phyloP scores from a whole-genome alignment of 2,888 invertebrate species.

The Hyposoter dolosus region DNA sequence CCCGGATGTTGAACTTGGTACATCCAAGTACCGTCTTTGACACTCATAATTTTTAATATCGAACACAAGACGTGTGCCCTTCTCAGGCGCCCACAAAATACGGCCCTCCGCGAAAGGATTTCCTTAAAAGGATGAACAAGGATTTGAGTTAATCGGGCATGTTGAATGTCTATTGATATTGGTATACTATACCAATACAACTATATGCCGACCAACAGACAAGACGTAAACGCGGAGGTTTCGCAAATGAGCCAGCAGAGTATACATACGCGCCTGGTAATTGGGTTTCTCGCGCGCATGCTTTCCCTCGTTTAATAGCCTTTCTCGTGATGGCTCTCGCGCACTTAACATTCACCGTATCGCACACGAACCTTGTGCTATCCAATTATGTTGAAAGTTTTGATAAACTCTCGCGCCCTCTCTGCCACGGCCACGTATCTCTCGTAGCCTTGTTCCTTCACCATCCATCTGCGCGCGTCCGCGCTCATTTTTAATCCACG shows the following conservation, averaged over 20 bases:
- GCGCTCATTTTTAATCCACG: neutral
- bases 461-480: neutral
- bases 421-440: neutral
- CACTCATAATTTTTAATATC: no score
- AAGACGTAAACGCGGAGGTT: neutral
- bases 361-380: conserved; percentile 22
- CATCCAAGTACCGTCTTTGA: no score
- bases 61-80: no score
- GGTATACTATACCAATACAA: no score
- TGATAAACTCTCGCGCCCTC: conserved; percentile 20
- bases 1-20: no score
- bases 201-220: no score
- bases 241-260: neutral
- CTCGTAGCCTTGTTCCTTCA: neutral
- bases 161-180: neutral
- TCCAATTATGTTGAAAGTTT: conserved; percentile 61
- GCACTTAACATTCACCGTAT: conserved; percentile 8
- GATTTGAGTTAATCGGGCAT: neutral
- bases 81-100: no score
- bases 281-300: neutral
- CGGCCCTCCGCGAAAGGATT: no score
- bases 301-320: conserved; percentile 38
- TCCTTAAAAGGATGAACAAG: neutral
- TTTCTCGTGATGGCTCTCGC: conserved; percentile 8
- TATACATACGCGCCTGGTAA: neutral